phyloP scores from a whole-genome alignment of 1,140 invertebrate genomes.

The Drosophila varians region DNA sequence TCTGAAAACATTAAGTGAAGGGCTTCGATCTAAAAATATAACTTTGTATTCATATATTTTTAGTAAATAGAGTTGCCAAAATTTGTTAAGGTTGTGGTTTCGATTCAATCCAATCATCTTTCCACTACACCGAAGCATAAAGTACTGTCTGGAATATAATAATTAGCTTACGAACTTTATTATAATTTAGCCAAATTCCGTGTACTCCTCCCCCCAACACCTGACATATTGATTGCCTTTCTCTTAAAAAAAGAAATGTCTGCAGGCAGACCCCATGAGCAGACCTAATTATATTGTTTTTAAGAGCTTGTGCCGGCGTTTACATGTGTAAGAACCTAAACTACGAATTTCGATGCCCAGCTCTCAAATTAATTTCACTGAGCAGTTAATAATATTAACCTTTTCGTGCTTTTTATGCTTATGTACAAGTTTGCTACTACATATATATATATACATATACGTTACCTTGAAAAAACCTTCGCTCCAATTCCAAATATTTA shows the following conservation, averaged over 20 bases:
- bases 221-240: conserved; percentile 60
- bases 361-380: conserved; percentile 57
- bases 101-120: conserved; percentile 35
- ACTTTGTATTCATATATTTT: conserved; percentile 2
- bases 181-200: conserved; percentile 77
- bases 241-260: conserved; percentile 55
- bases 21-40: not conserved
- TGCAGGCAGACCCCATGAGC: conserved; percentile 71
- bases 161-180: conserved; percentile 53
- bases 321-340: conserved; percentile 24
- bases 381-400: conserved; percentile 9
- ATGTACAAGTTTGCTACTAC: conserved; percentile 51
- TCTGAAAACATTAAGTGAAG: not conserved
- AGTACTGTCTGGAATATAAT: conserved; percentile 31
- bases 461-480: conserved; percentile 60
- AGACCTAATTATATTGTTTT: conserved; percentile 54
- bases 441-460: conserved; percentile 33
- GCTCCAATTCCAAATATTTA: conserved; percentile 80
- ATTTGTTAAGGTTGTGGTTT: conserved; percentile 77
- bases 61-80: conserved; percentile 77
- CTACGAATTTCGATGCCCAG: conserved; percentile 42
- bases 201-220: conserved; percentile 54
- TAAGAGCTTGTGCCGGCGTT: conserved; percentile 61
- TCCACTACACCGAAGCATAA: conserved; percentile 5
- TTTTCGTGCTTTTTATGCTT: conserved; percentile 21